Evolutionary conservation across 2,888 invertebrate genomes (phyloP).

Genomic region (Andrena praecox): DNA sequence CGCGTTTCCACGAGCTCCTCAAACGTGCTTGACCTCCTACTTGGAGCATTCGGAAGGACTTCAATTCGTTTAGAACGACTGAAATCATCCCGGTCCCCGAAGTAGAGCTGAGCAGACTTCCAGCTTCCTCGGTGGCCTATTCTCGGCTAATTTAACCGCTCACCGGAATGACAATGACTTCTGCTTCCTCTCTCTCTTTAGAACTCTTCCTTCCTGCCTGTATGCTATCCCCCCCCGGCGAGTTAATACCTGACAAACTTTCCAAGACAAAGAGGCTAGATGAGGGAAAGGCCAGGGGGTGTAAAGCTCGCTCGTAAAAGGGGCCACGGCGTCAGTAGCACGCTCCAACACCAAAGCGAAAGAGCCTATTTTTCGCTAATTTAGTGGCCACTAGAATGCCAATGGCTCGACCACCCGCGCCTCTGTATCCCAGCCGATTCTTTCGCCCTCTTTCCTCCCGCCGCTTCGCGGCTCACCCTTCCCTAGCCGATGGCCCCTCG

Average conservation of each 20-base stretch:
- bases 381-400: conserved; percentile 64
- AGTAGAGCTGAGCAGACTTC: conserved; percentile 11
- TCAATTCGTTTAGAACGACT: conserved; percentile 30
- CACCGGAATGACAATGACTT: conserved; percentile 55
- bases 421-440: conserved; percentile 8
- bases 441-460: conserved; percentile 8
- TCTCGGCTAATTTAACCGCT: conserved; percentile 68
- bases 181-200: conserved; percentile 19
- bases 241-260: not conserved
- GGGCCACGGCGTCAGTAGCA: conserved; percentile 36
- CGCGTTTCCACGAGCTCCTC: not conserved
- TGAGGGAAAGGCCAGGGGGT: not conserved
- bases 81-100: conserved; percentile 1
- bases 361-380: conserved; percentile 72
- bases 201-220: not conserved
- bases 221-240: not conserved
- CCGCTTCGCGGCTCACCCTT: conserved; percentile 10
- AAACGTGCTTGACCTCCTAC: not conserved
- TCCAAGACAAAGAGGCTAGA: not conserved
- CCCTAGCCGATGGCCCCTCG: conserved; percentile 55
- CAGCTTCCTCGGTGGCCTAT: conserved; percentile 55
- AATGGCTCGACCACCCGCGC: conserved; percentile 46
- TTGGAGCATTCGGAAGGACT: not conserved
- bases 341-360: conserved; percentile 19
- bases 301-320: conserved; percentile 14